Evolutionary conservation across 2,113 vertebrate genomes (phyloP), one percentile per base, ranked within the genome.

Genomic region (Myanophis thanlyinensis): DNA sequence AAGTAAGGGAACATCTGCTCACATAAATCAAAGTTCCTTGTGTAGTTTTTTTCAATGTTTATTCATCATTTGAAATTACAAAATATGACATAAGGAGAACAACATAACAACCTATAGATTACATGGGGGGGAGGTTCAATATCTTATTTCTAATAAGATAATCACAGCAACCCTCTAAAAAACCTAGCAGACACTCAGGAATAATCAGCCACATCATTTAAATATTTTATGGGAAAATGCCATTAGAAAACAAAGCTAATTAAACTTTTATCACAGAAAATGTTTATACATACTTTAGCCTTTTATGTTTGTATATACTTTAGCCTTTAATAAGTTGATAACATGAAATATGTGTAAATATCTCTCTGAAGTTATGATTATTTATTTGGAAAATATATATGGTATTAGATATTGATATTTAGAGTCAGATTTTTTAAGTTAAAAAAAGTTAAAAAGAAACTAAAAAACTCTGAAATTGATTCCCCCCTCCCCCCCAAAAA

Each of bases 1-100:
- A 96, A 97, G 97, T 89, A 87, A 86, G 95, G 95, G 97, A 92
- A 97, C 97, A 98, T 96, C 97, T 98, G 96, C 96, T 97, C 93
- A 95, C 96, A 95, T 96, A 97, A 97, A 97, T 96, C 97, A 93
- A 92, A 96, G 88, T 95, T 96, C 91, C 92, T 94, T 59, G 48
- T 95, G 94, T 93, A 94, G 93, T 93, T 91, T 94, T 96, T 96
- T 95, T 96, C 35, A 93, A 95, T 80, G 0, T 96, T 96, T 95
- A 90, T 89, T 97, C 97, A 90, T 93, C 93, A 91, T 94, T 94
- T 95, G 85, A 97, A 97, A 96, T 95, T 93, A 53, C 80, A 94
- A 93, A 94, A 91, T 95, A 90, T 95, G 93, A 97, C 95, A 95
- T 93, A 95, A 73, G 51, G 80, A 40, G 11, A 73, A 40, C 22